Evolutionary conservation across 2,113 vertebrate species (phyloP), one percentile per base, ranked within the genome.

Genomic region (Athene noctua): DNA sequence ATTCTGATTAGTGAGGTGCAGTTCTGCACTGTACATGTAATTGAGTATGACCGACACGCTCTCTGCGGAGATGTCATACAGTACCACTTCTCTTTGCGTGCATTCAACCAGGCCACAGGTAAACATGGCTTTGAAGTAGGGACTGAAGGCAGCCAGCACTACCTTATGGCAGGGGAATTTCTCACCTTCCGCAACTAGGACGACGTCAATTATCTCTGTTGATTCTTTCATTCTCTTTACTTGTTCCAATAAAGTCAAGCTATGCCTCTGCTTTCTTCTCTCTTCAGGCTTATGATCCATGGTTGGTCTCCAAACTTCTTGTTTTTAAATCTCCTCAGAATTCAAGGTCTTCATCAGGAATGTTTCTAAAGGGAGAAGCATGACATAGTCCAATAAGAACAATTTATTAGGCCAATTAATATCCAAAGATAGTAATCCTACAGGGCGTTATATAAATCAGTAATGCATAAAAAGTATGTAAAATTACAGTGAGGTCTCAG

Each of bases 111-210:
- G 96, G 59, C 99, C 99, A 19, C 99, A 99, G 54, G 99, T 99
- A 94, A 99, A 99, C 99, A 99, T 99, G 8, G 99, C 99, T 58
- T 97, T 98, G 97, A 99, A 99, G 81, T 99, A 99, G 29, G 99
- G 99, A 49, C 99, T 99, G 87, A 99, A 99, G 13, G 99, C 98
- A 20, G 99, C 98, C n/a, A 99, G 97, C 29, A 99, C 98, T 14
- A 99, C 96, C 25, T 98, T 98, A 96, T 99, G 99, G 95, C 99
- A 99, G 27, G 99, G 98, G 92, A 99, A 99, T 68, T 96, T 98
- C 96, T 99, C 97, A 65, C 98, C 99, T 88, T 99, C 99, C 21
- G 99, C 99, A 17, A 99, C 97, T 16, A 99, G 97, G 17, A 99
- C 98, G 23, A 99, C 98, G 10, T 99, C 99, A 16, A 98, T 98